Conservation (phyloP, 2,888 invertebrate species). For the Netelia melanura region DNA sequence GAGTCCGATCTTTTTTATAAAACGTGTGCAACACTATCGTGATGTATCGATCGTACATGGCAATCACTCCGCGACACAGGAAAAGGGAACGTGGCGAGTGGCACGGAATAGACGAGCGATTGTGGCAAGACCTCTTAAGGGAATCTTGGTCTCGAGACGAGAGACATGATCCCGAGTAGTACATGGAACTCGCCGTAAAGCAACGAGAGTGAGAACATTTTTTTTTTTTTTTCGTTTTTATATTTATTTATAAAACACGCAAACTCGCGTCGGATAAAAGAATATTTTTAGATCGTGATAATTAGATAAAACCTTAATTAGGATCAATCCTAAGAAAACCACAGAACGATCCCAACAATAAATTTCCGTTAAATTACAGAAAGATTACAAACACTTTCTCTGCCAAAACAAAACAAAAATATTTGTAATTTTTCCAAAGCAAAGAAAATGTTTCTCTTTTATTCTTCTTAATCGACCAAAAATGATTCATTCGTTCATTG, state of each 20-base stretch:
- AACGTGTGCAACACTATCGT: background rate
- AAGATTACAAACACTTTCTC: too few species aligned
- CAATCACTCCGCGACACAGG: conserved; percentile 13
- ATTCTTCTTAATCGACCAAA: too few species aligned
- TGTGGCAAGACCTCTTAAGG: background rate
- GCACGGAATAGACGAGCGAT: background rate
- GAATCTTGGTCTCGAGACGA: background rate
- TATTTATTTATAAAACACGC: background rate
- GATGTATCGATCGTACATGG: conserved; percentile 47
- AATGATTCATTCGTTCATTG: too few species aligned
- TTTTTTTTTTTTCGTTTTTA: background rate
- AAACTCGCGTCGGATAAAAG: too few species aligned
- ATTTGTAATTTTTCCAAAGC: too few species aligned
- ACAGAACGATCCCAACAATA: too few species aligned
- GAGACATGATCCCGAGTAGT: background rate
- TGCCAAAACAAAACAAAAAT: too few species aligned
- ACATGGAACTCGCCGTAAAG: background rate
- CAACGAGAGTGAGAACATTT: background rate
- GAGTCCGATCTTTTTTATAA: background rate
- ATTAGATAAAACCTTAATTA: too few species aligned
- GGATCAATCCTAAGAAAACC: too few species aligned
- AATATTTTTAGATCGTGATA: too few species aligned
- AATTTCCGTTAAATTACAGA: too few species aligned
- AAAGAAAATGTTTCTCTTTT: too few species aligned
- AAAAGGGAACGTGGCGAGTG: conserved; percentile 1